These are phyloP conservation scores for Phocoena phocoena DNA, from an alignment of 2,113 vertebrate species.

Conservation along the genomic window DNA sequence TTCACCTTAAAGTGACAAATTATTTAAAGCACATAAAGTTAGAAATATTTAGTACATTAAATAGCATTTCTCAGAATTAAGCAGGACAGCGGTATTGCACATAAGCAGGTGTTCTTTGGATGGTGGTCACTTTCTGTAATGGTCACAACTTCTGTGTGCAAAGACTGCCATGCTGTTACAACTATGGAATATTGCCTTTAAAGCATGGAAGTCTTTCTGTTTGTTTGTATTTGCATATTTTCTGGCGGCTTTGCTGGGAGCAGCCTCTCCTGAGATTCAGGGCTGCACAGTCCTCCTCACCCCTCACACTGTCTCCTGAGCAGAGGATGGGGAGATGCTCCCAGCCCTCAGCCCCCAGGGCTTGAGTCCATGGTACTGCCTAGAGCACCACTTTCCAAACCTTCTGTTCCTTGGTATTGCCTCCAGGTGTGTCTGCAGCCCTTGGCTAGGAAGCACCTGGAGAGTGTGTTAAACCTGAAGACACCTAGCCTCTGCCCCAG, in stretches of 20 bases:
- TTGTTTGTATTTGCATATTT: neutral
- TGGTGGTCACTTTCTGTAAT: neutral
- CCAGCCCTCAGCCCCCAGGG: neutral
- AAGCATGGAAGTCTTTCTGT: neutral
- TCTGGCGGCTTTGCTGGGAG: neutral
- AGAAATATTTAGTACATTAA: neutral
- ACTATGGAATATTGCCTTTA: neutral
- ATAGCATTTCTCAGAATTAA: neutral
- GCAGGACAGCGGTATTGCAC: neutral
- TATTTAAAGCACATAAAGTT: neutral
- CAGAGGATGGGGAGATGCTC: neutral
- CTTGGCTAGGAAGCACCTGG: neutral
- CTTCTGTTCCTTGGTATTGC: neutral
- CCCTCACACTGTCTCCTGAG: neutral
- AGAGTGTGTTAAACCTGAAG: neutral
- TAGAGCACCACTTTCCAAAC: neutral
- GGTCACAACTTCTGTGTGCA: neutral
- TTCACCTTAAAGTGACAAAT: neutral
- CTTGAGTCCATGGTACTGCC: neutral
- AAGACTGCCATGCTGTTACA: neutral
- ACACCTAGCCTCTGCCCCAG: neutral
- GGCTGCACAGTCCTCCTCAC: neutral
- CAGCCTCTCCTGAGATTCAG: neutral
- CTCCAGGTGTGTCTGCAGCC: neutral
- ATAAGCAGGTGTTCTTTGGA: neutral